A percentile compares a stretch with the other conserved stretches of the same genome.
These are phyloP conservation scores for Dolichomitus sp. DNA, from an alignment of 2,888 invertebrate genomes.

Conservation along the genomic window DNA sequence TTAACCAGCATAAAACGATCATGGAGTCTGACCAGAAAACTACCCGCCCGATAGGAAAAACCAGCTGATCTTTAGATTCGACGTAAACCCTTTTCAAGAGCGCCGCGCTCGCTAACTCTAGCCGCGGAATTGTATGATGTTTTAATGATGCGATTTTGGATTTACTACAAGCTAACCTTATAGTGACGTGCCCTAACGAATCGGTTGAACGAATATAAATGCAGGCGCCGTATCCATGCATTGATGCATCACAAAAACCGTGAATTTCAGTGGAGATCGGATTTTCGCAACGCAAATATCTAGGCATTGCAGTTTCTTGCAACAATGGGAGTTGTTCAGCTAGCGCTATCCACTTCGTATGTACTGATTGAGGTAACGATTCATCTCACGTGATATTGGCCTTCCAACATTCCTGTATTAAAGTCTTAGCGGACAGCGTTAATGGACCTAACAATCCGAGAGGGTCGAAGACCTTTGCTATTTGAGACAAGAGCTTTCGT, in stretches of 20 bases:
- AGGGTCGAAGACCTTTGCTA: slow-evolving; percentile 14
- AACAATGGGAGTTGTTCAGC: not conserved
- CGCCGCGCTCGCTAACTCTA: slow-evolving; percentile 58
- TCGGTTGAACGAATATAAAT: not conserved
- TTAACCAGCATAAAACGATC: not conserved
- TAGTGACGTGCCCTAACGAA: not conserved
- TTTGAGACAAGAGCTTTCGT: slow-evolving; percentile 10
- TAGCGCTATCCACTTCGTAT: slow-evolving; percentile 18
- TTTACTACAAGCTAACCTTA: not conserved
- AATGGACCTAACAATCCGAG: not conserved
- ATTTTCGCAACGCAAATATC: not conserved
- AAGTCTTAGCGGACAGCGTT: slow-evolving; percentile 10
- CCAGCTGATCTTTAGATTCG: too few relatives aligned
- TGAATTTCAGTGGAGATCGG: not conserved
- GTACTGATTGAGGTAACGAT: slow-evolving; percentile 12
- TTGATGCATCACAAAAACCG: slow-evolving; percentile 11
- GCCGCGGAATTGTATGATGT: slow-evolving; percentile 32
- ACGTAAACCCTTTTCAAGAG: slow-evolving; percentile 40
- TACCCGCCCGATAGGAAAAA: not conserved
- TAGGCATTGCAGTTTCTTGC: not conserved
- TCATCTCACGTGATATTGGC: slow-evolving; percentile 35
- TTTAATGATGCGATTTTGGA: not conserved
- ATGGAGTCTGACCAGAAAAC: not conserved
- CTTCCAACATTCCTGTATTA: slow-evolving; percentile 27
- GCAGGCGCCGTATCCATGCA: slow-evolving; percentile 1